Base-by-base conservation (phyloP, 30 jellyfish, hydroid and myxozoan species). In the Hydractinia echinata region DNA sequence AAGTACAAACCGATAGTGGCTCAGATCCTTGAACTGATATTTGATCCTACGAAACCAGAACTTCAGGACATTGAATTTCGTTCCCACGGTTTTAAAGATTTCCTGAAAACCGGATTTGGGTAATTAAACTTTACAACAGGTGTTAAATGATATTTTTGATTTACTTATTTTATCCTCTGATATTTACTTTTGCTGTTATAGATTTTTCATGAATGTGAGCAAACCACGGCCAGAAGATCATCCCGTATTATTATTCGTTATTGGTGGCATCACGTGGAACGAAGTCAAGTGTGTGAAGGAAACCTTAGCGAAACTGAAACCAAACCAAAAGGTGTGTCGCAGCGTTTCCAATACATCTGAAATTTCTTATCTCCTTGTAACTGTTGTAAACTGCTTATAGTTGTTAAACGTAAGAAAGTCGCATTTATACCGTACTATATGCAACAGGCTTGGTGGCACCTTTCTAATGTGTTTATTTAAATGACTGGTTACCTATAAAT, bases 221-320 rank as follows among this genome's bases (percentile, higher is more conserved):
- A 91, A 86, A 77, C 97, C 97, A 21, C 94, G 97, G 30, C 97
- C 97, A 2, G 95, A 87, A 67, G 95, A 91, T 50, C 97, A 91
- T 73, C 72, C 89, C 13, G 50, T 91, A 68, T 69, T 81, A 61
- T 20, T 91, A 7, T 91, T 73, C 62, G 96, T 91, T 7, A 69
- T 91, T 70, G 97, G 97, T 55, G 97, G 97, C 21, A 86, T 91
- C 81, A 79, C 97, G 39, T 85, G 83, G 62, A 55, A 81, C 72
- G 97, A 91, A 86, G 90, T 91, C 18, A 53, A 82, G 16, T 73
- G 82, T 56, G 76, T 91, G 4, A 92, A 94, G 53, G 84, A 91
- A 21, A 61, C 77, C 4, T 81, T 83, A 10, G 73, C 76, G 74
- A 55, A 81, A 13, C 88, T 83, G 19, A 82, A 76, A 16, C 97